Evolutionary conservation across 2,113 vertebrate species (phyloP).

Genomic region (Geococcyx californianus): DNA sequence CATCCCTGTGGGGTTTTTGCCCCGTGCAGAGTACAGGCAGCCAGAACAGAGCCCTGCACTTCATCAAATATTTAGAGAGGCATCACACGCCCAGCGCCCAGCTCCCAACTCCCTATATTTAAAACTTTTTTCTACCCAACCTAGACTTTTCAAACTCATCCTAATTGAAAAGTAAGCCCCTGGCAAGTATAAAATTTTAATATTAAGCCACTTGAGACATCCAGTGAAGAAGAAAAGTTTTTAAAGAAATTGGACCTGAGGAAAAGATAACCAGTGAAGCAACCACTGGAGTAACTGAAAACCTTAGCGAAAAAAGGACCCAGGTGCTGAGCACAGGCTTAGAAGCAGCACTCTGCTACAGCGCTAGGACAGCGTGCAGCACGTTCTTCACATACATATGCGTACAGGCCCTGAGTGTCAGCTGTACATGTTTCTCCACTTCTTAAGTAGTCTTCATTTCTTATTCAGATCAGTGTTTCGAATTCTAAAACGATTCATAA

Average conservation of each 20-base stretch:
- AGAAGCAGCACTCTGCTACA: fast-evolving
- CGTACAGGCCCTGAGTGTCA: neutral
- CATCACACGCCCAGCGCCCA: neutral
- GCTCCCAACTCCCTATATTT: neutral
- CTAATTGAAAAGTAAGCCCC: slow-evolving; percentile 59
- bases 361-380: fast-evolving
- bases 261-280: neutral
- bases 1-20: neutral
- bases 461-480: slow-evolving; percentile 54
- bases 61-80: slow-evolving; percentile 39
- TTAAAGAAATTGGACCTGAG: neutral
- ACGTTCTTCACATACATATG: fast-evolving
- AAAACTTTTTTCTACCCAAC: neutral
- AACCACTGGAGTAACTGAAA: neutral
- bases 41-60: neutral
- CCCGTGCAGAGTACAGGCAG: neutral
- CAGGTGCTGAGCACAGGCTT: neutral
- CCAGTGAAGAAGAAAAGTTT: neutral
- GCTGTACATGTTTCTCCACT: neutral
- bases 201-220: neutral
- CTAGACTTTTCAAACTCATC: neutral
- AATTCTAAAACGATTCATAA: slow-evolving; percentile 52
- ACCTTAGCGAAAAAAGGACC: neutral
- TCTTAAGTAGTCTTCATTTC: slow-evolving; percentile 27
- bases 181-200: slow-evolving; percentile 65